Conservation (phyloP, 1,140 invertebrate species). For the Danaus melanippus region DNA sequence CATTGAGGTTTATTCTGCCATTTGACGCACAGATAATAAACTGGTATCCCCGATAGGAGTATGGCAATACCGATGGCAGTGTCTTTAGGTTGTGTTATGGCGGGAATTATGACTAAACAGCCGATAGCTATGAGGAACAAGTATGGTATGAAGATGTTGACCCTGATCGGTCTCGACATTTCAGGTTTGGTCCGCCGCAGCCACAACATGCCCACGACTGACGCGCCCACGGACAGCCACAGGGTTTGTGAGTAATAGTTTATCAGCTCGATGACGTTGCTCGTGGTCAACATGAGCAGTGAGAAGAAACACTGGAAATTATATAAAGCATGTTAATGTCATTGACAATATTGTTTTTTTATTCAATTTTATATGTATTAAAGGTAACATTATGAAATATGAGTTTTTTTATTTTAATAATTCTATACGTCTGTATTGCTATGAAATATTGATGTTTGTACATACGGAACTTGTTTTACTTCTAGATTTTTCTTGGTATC, state of each 20-base stretch:
- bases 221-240: conserved; percentile 84
- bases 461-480: too few species aligned
- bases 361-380: too few species aligned
- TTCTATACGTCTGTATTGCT: too few species aligned
- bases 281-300: conserved; percentile 79
- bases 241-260: conserved; percentile 87
- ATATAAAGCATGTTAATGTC: conserved; percentile 1
- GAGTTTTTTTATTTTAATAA: too few species aligned
- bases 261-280: conserved; percentile 81
- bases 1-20: conserved; percentile 84
- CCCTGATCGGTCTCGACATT: conserved; percentile 85
- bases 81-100: conserved; percentile 83
- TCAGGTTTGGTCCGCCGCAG: conserved; percentile 82
- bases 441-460: too few species aligned
- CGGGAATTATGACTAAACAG: conserved; percentile 87
- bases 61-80: conserved; percentile 88
- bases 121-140: conserved; percentile 88
- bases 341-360: too few species aligned
- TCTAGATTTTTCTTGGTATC: too few species aligned
- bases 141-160: conserved; percentile 85
- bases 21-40: conserved; percentile 89
- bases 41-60: conserved; percentile 90
- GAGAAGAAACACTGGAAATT: conserved; percentile 79
- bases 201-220: conserved; percentile 85
- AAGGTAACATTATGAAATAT: too few species aligned